Conservation (phyloP, 2,888 invertebrate genomes). For the Scaptodrosophila latifasciaeformis region DNA sequence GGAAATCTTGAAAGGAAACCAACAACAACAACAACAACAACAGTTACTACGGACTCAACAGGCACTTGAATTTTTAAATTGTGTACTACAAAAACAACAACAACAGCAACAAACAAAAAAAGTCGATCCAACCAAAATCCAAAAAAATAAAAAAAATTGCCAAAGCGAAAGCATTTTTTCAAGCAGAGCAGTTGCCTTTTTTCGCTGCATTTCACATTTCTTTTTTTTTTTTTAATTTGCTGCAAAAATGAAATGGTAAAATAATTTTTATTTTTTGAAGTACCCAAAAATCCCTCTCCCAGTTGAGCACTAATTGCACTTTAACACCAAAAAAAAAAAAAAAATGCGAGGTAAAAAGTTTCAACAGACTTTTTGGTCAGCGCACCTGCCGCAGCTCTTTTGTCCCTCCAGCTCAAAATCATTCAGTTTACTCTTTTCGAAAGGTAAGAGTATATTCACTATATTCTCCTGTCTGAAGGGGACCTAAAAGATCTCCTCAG, state of each 20-base stretch:
- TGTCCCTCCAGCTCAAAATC: too few relatives aligned
- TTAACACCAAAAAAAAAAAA: conserved; percentile 42
- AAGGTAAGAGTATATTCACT: too few relatives aligned
- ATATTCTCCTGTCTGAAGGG: too few relatives aligned
- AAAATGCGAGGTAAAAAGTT: too few relatives aligned
- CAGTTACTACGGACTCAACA: neutral
- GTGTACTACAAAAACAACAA: neutral
- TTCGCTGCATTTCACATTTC: conserved; percentile 36
- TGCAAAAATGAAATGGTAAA: neutral
- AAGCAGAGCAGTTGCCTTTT: conserved; percentile 17
- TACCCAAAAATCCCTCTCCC: conserved; percentile 20
- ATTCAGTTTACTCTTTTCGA: too few relatives aligned
- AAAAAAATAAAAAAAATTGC: conserved; percentile 9
- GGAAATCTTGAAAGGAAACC: too few relatives aligned
- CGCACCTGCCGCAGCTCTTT: too few relatives aligned
- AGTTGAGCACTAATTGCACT: conserved; percentile 50
- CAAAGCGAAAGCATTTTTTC: conserved; percentile 17
- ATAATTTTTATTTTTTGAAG: conserved; percentile 8
- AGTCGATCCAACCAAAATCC: conserved; percentile 7
- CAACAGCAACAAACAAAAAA: conserved; percentile 10
- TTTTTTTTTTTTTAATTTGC: conserved; percentile 32
- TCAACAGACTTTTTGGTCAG: too few relatives aligned
- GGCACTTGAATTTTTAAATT: conserved; percentile 1
- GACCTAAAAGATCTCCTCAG: too few relatives aligned
- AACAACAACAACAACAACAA: too few relatives aligned